phyloP scores from a whole-genome alignment of 2,888 invertebrate genomes.

The Phorcus lineatus region DNA sequence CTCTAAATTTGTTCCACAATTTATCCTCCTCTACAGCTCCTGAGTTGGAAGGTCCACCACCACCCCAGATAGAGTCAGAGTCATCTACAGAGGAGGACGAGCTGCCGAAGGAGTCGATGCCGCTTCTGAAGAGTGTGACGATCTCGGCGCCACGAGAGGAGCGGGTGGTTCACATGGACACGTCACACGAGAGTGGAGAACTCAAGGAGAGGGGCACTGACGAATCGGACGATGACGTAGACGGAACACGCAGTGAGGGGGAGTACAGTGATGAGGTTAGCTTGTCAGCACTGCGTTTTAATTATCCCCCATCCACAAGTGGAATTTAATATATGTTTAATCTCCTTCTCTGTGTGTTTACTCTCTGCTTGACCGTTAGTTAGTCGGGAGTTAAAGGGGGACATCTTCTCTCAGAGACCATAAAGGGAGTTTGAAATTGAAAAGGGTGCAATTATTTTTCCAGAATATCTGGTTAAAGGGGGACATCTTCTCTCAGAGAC shows the following conservation, averaged over 20 bases:
- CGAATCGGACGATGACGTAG: slow-evolving; percentile 29
- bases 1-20: background rate
- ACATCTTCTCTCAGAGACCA: no score
- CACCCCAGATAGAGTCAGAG: slow-evolving; percentile 41
- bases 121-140: slow-evolving; percentile 59
- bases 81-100: slow-evolving; percentile 58
- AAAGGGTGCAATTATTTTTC: no score
- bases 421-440: no score
- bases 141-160: slow-evolving; percentile 43
- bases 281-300: background rate
- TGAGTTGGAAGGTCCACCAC: slow-evolving; percentile 54
- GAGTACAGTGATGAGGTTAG: slow-evolving; percentile 34
- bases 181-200: slow-evolving; percentile 33
- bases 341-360: no score
- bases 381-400: no score
- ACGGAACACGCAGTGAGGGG: slow-evolving; percentile 29
- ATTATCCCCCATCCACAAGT: no score
- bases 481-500: no score
- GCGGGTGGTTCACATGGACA: slow-evolving; percentile 26
- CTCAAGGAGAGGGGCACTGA: slow-evolving; percentile 36
- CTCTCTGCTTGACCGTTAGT: no score
- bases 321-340: no score
- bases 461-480: no score
- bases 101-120: slow-evolving; percentile 60
- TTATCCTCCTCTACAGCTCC: slow-evolving; percentile 50